Evolutionary conservation across 2,113 vertebrate genomes (phyloP), one percentile per base, ranked within the genome.

Genomic region (Cromileptes altivelis): DNA sequence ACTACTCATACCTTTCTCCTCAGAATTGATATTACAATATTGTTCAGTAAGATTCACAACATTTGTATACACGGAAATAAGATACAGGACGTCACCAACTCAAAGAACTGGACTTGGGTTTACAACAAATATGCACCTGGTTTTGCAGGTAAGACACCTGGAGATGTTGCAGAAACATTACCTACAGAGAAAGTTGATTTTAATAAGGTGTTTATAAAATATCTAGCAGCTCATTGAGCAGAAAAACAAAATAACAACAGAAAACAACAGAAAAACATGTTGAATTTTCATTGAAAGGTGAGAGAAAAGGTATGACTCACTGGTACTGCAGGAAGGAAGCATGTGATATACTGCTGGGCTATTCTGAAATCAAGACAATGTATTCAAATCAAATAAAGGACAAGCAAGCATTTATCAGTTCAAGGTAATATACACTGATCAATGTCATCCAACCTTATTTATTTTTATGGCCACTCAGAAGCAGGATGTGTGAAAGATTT

Each of bases 311-410:
- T 12, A 69, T 11, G 53, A 96, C 98, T 98, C 92, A 99, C 98
- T 5, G 97, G 97, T 67, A 99, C 96, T 6, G 97, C 97, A 70
- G 97, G 98, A 56, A 98, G 91, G 85, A 96, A 99, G 78, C 95
- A 94, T 87, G 91, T 94, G 69, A 98, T 97, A 7, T 99, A 99
- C 57, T 96, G 40, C 90, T 99, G 97, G 15, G 97, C 96, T 71
- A 98, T 95, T 94, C 98, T 99, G 86, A 13, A 93, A 86, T 69
- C 2, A 58, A 68, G 63, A 81, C 67, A 12, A 3, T 40, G 17
- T 45, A n/a, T 74, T 86, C 8, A 69, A 37, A 37, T 45, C 6
- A 57, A 58, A 67, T 49, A 0, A 3, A 27, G 72, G 15, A 52
- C 25, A 30, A 50, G 19, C 9, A 18, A 49, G 45, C 47, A 19